Base-by-base conservation (phyloP, 2,113 vertebrate species). In the Syngnathus floridae region DNA sequence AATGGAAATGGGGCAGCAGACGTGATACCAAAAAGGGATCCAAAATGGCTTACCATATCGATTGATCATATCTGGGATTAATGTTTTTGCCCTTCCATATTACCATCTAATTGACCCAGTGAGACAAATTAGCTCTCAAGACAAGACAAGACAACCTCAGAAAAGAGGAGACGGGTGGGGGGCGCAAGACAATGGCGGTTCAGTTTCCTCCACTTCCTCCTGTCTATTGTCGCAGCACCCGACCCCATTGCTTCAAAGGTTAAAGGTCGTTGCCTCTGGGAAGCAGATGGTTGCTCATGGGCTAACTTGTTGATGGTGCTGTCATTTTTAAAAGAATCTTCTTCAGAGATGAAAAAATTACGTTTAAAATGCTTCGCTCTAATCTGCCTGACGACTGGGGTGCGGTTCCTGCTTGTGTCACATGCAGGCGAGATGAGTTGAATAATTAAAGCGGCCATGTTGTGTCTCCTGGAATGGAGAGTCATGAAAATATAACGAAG, bases 401-500 rank as follows among this genome's bases (percentile, higher is more conserved):
- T 19, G 57, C 37, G 37, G 57, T 60, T 40, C 11, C 37, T 4
- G 10, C 31, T 1, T 61, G 61, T 60, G 60, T 75, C 62, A 75
- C 63, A 0, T 37, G n/a, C 58, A 31, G 67, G 70, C 17, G 26
- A 65, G 69, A 70, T 60, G 21, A 41, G 22, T 49, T 90, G 69
- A 90, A 90, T 90, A 85, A 90, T 91, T 90, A 62, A 91, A 58
- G 51, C 12, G 37, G 82, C 69, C 80, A 63, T 87, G 86, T 84
- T 87, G 84, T 78, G 85, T 85, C 75, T 83, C 79, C 69, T 26
- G 1, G 69, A 48, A 76, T 63, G 64, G 75, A 66, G 79, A 68
- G 63, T 88, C 88, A 88, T 90, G 74, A 91, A 90, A 90, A 81
- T 79, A 82, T 89, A 89, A 90, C 68, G 77, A 86, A 70, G 61